phyloP scores from a whole-genome alignment of 2,797 vertebrate species.

The Phoeniculus purpureus region DNA sequence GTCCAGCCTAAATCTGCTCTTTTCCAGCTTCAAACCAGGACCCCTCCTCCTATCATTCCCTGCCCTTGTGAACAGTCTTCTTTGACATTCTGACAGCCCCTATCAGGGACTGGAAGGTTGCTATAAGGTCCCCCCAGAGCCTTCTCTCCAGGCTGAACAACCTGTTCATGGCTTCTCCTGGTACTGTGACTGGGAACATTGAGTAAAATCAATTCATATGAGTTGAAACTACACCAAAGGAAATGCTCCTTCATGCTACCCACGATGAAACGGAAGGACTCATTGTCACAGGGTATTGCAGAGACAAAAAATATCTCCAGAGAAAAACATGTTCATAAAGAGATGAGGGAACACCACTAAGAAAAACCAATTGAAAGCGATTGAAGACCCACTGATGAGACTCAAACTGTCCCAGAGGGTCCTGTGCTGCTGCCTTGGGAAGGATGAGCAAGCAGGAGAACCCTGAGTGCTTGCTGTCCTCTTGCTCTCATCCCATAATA shows the following conservation, averaged over 20 bases:
- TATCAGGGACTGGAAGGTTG: too few relatives aligned
- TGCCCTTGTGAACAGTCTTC: too few relatives aligned
- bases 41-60: too few relatives aligned
- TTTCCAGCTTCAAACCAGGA: too few relatives aligned
- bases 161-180: background rate
- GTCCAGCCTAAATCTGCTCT: too few relatives aligned
- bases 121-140: too few relatives aligned
- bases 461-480: rapidly evolving
- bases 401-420: background rate
- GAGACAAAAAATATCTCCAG: background rate
- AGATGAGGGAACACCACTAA: background rate
- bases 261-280: rapidly evolving
- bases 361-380: background rate
- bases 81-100: too few relatives aligned
- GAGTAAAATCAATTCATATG: background rate
- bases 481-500: background rate
- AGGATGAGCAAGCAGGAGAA: background rate
- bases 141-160: too few relatives aligned
- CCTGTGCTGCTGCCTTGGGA: background rate
- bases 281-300: rapidly evolving
- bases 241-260: background rate
- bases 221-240: background rate
- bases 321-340: background rate
- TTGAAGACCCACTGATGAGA: background rate
- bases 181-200: background rate